Evolutionary conservation across 1,140 invertebrate genomes (phyloP).

Genomic region (Mya arenaria): DNA sequence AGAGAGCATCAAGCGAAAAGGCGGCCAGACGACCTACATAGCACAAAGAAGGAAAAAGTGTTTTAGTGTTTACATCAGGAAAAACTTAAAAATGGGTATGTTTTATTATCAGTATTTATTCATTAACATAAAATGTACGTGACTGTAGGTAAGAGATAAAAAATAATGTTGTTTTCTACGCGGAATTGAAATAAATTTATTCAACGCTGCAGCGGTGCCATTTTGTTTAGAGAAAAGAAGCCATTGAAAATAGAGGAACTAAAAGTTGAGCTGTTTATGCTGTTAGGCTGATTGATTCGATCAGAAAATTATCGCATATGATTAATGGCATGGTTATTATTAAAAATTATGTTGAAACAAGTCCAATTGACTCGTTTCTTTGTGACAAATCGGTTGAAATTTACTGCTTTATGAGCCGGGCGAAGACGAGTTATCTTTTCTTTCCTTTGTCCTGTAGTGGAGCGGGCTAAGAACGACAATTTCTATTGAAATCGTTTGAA

Average conservation of each 20-base stretch:
- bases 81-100: conserved; percentile 50
- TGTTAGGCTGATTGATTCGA: no score
- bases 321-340: background rate
- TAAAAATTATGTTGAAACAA: background rate
- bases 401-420: no score
- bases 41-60: conserved; percentile 47
- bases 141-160: background rate
- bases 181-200: background rate
- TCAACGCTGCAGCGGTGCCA: conserved; percentile 8
- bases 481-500: background rate
- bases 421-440: background rate
- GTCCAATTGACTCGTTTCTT: background rate
- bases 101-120: background rate
- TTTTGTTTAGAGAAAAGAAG: conserved; percentile 23
- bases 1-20: conserved; percentile 48
- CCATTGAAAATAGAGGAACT: background rate
- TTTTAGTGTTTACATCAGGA: conserved; percentile 8
- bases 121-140: background rate
- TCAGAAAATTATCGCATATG: no score
- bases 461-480: background rate
- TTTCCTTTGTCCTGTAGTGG: conserved; percentile 45
- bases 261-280: background rate
- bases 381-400: background rate
- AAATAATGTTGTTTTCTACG: background rate
- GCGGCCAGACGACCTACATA: conserved; percentile 56